Base-by-base conservation (phyloP, 2,113 vertebrate genomes). In the Hemiscyllium ocellatum region DNA sequence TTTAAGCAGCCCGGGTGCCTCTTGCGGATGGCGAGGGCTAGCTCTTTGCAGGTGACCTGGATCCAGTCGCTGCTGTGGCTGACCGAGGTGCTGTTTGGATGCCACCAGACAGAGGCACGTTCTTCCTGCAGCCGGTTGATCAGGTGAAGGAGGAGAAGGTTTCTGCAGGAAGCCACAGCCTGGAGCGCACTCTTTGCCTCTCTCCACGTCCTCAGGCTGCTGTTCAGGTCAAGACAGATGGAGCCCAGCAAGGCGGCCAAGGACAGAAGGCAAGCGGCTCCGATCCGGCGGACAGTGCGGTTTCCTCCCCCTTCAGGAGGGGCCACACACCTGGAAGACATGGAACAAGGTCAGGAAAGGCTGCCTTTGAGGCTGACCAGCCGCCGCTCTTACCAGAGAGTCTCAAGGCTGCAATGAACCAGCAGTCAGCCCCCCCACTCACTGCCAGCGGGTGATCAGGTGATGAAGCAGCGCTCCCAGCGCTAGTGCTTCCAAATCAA, bases 201-300 rank as follows among this genome's bases (percentile, higher is more conserved):
- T 94, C 96, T 97, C 97, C 98, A 97, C 12, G 80, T 95, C 93
- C 97, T 97, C 96, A 98, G 96, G 95, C 96, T 97, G 95, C 97
- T 96, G 95, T 96, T 97, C 95, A 98, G 95, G 96, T 98, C 98
- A 0, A 97, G 96, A 86, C 97, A 98, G 2, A 98, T 96, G 0
- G 97, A 97, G 6, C 97, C 98, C 0, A 99, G 97, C 95, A 99
- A 97, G 94, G 98, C 98, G 96, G 98, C 96, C 93, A 98, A 96
- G 24, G 98, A 98, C 24, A 98, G 95, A 0, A 96, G 0, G 95
- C 98, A 99, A 0, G 97, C 98, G 0, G 96, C 96, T 96, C 98
- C 96, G 96, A 98, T 97, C 70, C 98, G 97, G 3, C 96, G 97
- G 69, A 98, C 97, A 0, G 97, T 97, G 50, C 96, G 98, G 94